Conservation (phyloP, 2,888 invertebrate genomes). For the Campoplex nolae region DNA sequence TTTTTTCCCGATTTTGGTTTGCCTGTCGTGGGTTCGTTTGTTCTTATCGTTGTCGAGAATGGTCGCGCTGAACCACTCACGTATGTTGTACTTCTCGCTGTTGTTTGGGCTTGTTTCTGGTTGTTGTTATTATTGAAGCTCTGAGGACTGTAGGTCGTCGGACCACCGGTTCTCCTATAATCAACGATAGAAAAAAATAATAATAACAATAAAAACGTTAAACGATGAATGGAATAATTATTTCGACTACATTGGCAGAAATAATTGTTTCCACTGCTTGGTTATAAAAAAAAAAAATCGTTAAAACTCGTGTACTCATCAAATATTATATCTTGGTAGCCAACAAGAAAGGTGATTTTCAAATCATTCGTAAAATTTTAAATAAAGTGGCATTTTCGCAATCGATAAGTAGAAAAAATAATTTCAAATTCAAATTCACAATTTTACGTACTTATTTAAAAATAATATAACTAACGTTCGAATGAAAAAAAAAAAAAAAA, state of each 20-base stretch:
- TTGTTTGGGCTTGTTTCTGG: slow-evolving; percentile 77
- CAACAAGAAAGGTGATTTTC: too few relatives aligned
- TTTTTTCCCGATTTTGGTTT: slow-evolving; percentile 84
- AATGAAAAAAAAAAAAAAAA: too few relatives aligned
- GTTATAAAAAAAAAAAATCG: too few relatives aligned
- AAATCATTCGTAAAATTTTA: too few relatives aligned
- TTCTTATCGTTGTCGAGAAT: slow-evolving; percentile 79
- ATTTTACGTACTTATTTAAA: too few relatives aligned
- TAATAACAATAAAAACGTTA: neutral
- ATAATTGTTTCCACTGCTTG: too few relatives aligned
- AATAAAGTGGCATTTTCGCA: too few relatives aligned
- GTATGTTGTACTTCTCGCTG: slow-evolving; percentile 82
- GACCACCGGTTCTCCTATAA: slow-evolving; percentile 76
- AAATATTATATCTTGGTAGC: too few relatives aligned
- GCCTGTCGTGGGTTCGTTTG: slow-evolving; percentile 80
- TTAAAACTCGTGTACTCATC: too few relatives aligned
- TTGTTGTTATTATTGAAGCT: slow-evolving; percentile 78
- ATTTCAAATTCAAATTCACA: too few relatives aligned
- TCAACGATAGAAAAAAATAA: neutral
- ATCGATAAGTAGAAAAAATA: too few relatives aligned
- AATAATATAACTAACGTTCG: too few relatives aligned
- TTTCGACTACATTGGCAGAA: neutral
- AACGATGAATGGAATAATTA: neutral
- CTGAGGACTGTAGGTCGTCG: slow-evolving; percentile 80
- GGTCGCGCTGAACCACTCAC: slow-evolving; percentile 82